Base-by-base conservation (phyloP, 1,140 invertebrate genomes). In the Hydropsyche tenuis region DNA sequence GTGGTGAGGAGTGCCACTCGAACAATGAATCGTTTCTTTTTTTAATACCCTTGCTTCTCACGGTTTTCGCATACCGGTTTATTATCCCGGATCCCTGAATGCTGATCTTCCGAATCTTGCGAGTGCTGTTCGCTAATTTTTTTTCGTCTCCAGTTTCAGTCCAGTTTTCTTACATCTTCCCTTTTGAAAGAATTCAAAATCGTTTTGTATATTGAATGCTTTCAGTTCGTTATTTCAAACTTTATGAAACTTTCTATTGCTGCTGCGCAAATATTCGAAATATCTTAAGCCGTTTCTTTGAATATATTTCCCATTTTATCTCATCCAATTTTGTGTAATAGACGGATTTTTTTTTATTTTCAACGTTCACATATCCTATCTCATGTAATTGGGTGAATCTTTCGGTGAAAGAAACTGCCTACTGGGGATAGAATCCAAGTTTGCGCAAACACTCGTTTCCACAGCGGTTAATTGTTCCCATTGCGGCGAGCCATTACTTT, bases 381-480 rank as follows among this genome's bases (percentile, higher is more conserved):
- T 56, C n/a, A n/a, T 37, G 45, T 64, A 72, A 64, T 65, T 45
- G 71, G 37, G 43, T 18, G 20, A 64, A 12, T 42, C 43, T 66
- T 53, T 46, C 20, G 18, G 18, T 14, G 7, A 63, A 63, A 72
- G 70, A 72, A 72, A 63, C 70, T 42, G 53, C 37, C 53, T 63
- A 30, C 60, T 63, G 70, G 56, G 56, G 43, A 46, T 51, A 51
- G 23, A 69, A 48, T 51, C 65, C 20, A 64, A 73, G 56, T 74
- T 74, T 69, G 60, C 48, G 66, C 53, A 65, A 70, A 63, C 73
- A 66, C 69, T 65, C 73, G 73, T 71, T 65, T 64, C 73, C 73
- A 69, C 66, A 46, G 68, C 69, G 69, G 73, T 75, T 75, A 75
- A 75, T 75, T 75, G 73, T 66, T 65, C 73, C 73, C 68, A 71